Conservation (phyloP, 1,140 invertebrate genomes). For the Drosophila mayri region DNA sequence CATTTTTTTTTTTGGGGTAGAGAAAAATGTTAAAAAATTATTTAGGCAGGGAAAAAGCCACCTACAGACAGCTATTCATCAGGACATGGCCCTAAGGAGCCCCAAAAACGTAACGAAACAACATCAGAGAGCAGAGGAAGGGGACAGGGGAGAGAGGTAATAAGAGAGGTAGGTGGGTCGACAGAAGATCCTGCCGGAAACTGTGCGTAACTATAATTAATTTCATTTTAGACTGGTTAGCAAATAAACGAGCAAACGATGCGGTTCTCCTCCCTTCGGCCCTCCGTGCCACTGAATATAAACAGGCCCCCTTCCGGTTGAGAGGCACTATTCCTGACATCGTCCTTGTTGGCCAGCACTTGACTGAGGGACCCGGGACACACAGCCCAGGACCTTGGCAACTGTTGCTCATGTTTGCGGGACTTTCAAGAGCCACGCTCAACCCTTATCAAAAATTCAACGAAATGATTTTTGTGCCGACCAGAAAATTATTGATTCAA, state of each 20-base stretch:
- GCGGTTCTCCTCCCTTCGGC: constrained; percentile 44
- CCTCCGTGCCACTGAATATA: not conserved
- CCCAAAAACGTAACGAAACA: not conserved
- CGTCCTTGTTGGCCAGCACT: constrained; percentile 36
- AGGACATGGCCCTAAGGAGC: not conserved
- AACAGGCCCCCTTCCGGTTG: not conserved
- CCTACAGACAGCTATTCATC: not conserved
- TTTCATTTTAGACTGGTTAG: constrained; percentile 83
- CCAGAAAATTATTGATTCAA: constrained; percentile 31
- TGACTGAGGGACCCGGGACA: constrained; percentile 14
- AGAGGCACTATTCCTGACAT: constrained; percentile 42
- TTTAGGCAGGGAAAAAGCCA: not conserved
- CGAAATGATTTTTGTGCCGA: constrained; percentile 16
- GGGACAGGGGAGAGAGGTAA: no score
- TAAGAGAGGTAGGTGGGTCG: not conserved
- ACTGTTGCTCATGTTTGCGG: constrained; percentile 48
- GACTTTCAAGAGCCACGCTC: constrained; percentile 6
- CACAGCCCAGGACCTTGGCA: not conserved
- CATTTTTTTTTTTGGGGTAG: not conserved
- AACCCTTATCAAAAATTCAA: constrained; percentile 62
- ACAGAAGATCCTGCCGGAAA: constrained; percentile 35
- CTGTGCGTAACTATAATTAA: constrained; percentile 82
- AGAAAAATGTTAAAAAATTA: not conserved
- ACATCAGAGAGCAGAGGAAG: not conserved
- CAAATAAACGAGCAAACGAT: constrained; percentile 83